Evolutionary conservation across 2,888 invertebrate genomes (phyloP).

Genomic region (Caenorhabditis auriculariae): DNA sequence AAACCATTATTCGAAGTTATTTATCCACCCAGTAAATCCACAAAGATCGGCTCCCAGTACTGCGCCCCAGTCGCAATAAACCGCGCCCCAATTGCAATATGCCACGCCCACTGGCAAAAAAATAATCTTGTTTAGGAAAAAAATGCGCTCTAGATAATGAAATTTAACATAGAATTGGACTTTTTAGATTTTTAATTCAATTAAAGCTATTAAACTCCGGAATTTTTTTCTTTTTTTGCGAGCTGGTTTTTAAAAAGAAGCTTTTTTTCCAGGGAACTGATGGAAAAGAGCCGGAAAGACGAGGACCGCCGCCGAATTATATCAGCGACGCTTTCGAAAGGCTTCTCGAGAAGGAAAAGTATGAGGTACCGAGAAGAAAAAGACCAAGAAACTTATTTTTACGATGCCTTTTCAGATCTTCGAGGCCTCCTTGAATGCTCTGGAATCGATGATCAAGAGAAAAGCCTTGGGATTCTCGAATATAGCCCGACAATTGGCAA

Average conservation of each 20-base stretch:
- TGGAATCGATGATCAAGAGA: slow-evolving; percentile 11
- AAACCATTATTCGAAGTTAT: too few relatives aligned
- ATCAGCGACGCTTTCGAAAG: slow-evolving; percentile 15
- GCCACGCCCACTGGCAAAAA: too few relatives aligned
- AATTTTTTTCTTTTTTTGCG: background rate
- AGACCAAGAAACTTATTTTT: background rate
- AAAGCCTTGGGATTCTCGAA: slow-evolving; percentile 18
- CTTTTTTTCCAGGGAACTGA: background rate
- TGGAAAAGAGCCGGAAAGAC: slow-evolving; percentile 10
- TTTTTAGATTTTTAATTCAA: too few relatives aligned
- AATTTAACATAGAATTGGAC: too few relatives aligned
- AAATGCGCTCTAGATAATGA: too few relatives aligned
- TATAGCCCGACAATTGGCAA: slow-evolving; percentile 11
- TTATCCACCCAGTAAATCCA: too few relatives aligned
- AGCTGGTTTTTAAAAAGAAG: background rate
- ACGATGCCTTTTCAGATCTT: slow-evolving; percentile 15
- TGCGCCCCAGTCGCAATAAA: too few relatives aligned
- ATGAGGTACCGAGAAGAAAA: slow-evolving; percentile 8
- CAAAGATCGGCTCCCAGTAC: too few relatives aligned
- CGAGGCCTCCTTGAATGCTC: slow-evolving; percentile 14
- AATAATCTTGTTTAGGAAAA: too few relatives aligned
- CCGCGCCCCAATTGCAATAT: too few relatives aligned
- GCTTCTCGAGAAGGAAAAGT: slow-evolving; percentile 21
- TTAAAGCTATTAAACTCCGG: too few relatives aligned
- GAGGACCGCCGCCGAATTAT: slow-evolving; percentile 6